Evolutionary conservation across 2,113 vertebrate genomes (phyloP).

Genomic region (Labeo rohita): DNA sequence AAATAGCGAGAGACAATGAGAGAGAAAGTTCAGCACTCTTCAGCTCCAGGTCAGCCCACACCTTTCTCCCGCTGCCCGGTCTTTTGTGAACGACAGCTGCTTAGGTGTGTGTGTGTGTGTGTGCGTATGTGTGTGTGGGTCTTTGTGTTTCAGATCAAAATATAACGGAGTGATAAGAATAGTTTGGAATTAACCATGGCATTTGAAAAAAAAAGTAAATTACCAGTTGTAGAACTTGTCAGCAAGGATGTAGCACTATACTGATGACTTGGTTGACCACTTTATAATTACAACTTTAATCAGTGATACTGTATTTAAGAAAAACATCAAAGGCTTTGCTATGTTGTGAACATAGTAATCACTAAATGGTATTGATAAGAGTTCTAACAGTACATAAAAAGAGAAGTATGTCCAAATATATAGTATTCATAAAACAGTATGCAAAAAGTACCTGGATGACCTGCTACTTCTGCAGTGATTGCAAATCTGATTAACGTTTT

Average conservation of each 20-base stretch:
- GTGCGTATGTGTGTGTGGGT: conserved; percentile 16
- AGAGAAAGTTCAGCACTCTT: conserved; percentile 53
- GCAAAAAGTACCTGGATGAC: not conserved
- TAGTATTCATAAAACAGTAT: not conserved
- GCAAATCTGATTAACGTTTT: not conserved
- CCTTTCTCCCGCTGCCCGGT: conserved; percentile 36
- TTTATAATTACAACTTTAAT: not conserved
- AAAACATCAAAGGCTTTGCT: not conserved
- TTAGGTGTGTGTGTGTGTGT: conserved; percentile 33
- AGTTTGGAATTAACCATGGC: not conserved
- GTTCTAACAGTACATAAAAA: not conserved
- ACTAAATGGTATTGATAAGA: not conserved
- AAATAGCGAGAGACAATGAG: conserved; percentile 49
- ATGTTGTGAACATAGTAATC: not conserved
- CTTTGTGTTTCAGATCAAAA: not conserved
- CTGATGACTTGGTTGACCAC: not conserved
- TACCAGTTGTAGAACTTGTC: not conserved
- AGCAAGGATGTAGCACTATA: not conserved
- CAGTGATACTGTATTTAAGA: not conserved
- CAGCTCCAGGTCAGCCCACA: conserved; percentile 49
- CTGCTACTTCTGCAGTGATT: not conserved
- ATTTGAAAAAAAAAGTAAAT: not conserved
- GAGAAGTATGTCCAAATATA: not conserved
- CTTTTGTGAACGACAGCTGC: conserved; percentile 59
- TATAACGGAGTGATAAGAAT: not conserved